These are phyloP conservation scores for Lepilemur ruficaudatus DNA, from an alignment of 2,797 vertebrate species.

Conservation along the genomic window DNA sequence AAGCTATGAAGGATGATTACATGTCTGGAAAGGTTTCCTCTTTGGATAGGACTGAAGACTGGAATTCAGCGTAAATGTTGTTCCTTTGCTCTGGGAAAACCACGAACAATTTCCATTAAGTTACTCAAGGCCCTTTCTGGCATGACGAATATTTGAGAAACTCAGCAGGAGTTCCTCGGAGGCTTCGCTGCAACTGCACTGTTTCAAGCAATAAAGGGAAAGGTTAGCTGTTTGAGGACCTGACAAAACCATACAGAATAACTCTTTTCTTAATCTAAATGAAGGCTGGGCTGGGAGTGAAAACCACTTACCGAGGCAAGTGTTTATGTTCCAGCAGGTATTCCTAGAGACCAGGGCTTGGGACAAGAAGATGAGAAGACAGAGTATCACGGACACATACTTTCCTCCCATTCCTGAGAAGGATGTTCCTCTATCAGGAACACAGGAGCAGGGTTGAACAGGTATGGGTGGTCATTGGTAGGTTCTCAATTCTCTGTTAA, in stretches of 20 bases:
- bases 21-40: background rate
- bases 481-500: background rate
- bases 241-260: background rate
- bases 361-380: background rate
- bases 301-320: background rate
- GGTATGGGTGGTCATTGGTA: background rate
- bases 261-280: background rate
- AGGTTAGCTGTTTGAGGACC: background rate
- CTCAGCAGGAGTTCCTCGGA: background rate
- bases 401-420: background rate
- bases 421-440: too few relatives aligned
- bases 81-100: background rate
- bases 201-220: background rate
- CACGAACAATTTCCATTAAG: background rate
- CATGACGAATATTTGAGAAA: background rate
- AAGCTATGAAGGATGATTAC: background rate
- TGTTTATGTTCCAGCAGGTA: background rate
- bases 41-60: background rate
- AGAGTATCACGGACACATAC: rapidly evolving
- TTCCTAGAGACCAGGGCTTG: background rate
- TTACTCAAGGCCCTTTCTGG: background rate
- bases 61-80: background rate
- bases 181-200: background rate
- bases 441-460: background rate
- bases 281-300: background rate